These are phyloP conservation scores for Acropora tenuis DNA, from an alignment of 64 coral and sea anemone species.

Conservation along the genomic window DNA sequence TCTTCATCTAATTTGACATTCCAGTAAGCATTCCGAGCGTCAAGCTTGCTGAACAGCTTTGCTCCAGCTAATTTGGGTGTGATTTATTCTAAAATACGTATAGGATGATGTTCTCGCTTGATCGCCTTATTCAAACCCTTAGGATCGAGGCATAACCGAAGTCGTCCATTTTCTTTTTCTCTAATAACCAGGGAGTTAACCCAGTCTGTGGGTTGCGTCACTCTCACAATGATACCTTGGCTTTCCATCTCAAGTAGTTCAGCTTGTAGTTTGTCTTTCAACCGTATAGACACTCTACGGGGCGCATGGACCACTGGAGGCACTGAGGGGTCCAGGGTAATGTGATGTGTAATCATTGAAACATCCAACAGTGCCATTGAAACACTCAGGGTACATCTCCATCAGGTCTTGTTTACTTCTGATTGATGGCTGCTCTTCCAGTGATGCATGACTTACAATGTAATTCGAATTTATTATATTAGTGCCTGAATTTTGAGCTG, in stretches of 20 bases:
- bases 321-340: neutral
- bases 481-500: too few species aligned
- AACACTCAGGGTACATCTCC: too few species aligned
- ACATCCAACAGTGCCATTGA: constrained; percentile 2
- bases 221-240: constrained; percentile 14
- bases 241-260: constrained; percentile 29
- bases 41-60: constrained; percentile 44
- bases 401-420: too few species aligned
- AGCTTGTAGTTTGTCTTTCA: constrained; percentile 41
- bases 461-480: too few species aligned
- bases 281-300: neutral
- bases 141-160: constrained; percentile 37
- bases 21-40: constrained; percentile 28
- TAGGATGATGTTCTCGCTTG: constrained; percentile 13
- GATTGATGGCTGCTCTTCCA: too few species aligned
- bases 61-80: constrained; percentile 20
- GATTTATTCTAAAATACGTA: neutral
- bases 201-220: constrained; percentile 42
- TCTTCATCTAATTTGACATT: neutral
- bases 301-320: constrained; percentile 12
- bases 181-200: constrained; percentile 30
- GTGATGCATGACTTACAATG: too few species aligned
- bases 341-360: constrained; percentile 23
- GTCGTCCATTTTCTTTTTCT: constrained; percentile 24
- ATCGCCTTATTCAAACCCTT: constrained; percentile 19